A percentile compares a stretch with the other conserved stretches of the same genome.
Conservation (phyloP, 2,888 invertebrate species). For the Noctua janthe region DNA sequence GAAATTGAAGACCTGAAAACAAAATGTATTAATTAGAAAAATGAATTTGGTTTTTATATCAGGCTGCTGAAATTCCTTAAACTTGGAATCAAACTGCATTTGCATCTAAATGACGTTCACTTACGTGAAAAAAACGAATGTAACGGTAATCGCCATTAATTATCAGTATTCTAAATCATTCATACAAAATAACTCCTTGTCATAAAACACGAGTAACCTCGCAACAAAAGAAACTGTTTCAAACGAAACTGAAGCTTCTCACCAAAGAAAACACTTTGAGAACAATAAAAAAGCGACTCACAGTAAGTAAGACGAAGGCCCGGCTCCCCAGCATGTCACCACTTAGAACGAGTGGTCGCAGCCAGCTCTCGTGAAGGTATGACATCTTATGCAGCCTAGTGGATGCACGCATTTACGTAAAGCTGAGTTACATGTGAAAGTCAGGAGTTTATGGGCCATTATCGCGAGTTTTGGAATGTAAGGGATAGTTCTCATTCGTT, state of each 20-base stretch:
- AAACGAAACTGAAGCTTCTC: conserved; percentile 22
- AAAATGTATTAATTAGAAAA: background rate
- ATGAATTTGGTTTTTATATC: background rate
- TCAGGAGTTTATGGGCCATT: conserved; percentile 59
- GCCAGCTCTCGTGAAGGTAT: conserved; percentile 58
- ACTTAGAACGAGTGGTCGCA: conserved; percentile 64
- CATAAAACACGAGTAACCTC: background rate
- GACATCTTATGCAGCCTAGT: conserved; percentile 56
- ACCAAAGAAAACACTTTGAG: conserved; percentile 52
- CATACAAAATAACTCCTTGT: background rate
- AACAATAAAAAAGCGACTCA: conserved; percentile 64
- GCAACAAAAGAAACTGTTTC: conserved; percentile 25
- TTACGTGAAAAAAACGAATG: background rate
- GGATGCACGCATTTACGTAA: conserved; percentile 52
- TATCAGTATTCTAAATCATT: background rate
- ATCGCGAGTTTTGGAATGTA: conserved; percentile 43
- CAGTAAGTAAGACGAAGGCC: conserved; percentile 58
- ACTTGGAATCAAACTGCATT: background rate
- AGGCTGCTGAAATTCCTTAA: background rate
- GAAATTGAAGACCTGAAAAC: conserved; percentile 42
- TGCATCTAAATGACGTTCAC: background rate
- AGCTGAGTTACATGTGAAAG: conserved; percentile 61
- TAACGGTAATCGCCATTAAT: background rate
- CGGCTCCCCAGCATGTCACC: conserved; percentile 63
- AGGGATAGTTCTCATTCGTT: conserved; percentile 19